Evolutionary conservation across 1,140 invertebrate genomes (phyloP).

Genomic region (Drosophila oshimai): DNA sequence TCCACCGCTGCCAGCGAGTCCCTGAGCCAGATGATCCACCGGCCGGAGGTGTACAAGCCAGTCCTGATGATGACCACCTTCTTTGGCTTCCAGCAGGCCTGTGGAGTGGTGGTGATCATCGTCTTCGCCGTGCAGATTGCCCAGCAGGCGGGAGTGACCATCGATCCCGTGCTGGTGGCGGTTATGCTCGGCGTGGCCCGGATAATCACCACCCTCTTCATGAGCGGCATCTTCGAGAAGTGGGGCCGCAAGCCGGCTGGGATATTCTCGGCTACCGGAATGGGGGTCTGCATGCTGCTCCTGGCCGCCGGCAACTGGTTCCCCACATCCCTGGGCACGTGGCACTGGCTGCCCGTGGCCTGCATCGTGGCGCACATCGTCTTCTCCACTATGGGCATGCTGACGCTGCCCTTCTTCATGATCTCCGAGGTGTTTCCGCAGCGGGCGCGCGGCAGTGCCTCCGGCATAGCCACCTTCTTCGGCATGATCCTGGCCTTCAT

Average conservation of each 20-base stretch:
- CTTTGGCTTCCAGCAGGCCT: conserved; percentile 91
- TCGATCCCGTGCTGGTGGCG: conserved; percentile 85
- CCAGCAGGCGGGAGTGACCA: conserved; percentile 84
- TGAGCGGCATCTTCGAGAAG: conserved; percentile 84
- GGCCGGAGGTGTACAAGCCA: conserved; percentile 85
- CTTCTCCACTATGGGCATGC: conserved; percentile 86
- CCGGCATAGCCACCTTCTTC: conserved; percentile 86
- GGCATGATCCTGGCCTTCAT: conserved; percentile 89
- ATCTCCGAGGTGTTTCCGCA: conserved; percentile 89
- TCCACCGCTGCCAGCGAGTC: conserved; percentile 64
- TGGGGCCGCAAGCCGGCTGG: conserved; percentile 85
- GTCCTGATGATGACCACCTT: conserved; percentile 86
- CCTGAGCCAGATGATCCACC: conserved; percentile 54
- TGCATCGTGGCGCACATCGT: conserved; percentile 86
- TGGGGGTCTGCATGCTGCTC: conserved; percentile 85
- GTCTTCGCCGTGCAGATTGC: conserved; percentile 89
- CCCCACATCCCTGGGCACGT: conserved; percentile 47
- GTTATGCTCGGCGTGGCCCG: conserved; percentile 85
- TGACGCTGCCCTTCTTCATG: conserved; percentile 89
- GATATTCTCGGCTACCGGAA: conserved; percentile 86
- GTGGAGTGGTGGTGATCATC: conserved; percentile 90
- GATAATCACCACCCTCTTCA: conserved; percentile 84
- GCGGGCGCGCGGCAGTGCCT: conserved; percentile 87
- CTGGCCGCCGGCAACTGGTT: conserved; percentile 83
- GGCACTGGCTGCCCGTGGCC: conserved; percentile 82